Conservation (phyloP, 2,113 vertebrate genomes). For the Ranitomeya variabilis region DNA sequence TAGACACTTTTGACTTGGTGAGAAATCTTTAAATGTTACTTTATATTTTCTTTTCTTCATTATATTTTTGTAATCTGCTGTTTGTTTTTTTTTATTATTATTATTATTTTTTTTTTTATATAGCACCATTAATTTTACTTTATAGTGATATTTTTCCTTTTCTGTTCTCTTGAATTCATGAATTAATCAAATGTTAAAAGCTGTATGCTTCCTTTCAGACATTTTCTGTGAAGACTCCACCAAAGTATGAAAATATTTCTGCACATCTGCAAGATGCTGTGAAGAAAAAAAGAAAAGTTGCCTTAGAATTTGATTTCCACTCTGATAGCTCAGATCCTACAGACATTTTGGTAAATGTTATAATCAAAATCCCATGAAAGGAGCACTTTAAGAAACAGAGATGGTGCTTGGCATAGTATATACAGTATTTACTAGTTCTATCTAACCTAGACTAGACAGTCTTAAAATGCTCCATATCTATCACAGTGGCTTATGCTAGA, state of each 20-base stretch:
- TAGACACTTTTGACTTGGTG: too few species aligned
- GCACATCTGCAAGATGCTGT: slow-evolving; percentile 57
- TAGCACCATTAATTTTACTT: too few species aligned
- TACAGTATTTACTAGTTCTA: too few species aligned
- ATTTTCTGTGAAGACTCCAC: slow-evolving; percentile 84
- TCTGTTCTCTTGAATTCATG: neutral
- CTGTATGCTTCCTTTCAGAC: slow-evolving; percentile 70
- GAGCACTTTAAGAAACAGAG: neutral
- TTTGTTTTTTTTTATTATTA: too few species aligned
- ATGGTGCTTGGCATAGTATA: neutral
- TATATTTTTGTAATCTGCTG: too few species aligned
- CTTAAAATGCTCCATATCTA: too few species aligned
- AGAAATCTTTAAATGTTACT: too few species aligned
- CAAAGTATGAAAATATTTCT: slow-evolving; percentile 64
- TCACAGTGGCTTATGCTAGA: too few species aligned
- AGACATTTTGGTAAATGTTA: slow-evolving; percentile 82
- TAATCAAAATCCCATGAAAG: neutral
- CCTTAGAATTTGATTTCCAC: slow-evolving; percentile 78
- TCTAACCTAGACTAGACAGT: too few species aligned
- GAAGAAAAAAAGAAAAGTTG: slow-evolving; percentile 74
- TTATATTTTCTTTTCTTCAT: too few species aligned
- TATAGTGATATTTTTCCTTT: neutral
- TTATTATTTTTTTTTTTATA: too few species aligned
- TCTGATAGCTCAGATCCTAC: slow-evolving; percentile 87
- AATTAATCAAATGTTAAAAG: neutral